Percentiles rank a stretch among this genome's conserved stretches.
These are phyloP conservation scores for Percina caprodes DNA, from an alignment of 2,113 vertebrate genomes.

Conservation along the genomic window DNA sequence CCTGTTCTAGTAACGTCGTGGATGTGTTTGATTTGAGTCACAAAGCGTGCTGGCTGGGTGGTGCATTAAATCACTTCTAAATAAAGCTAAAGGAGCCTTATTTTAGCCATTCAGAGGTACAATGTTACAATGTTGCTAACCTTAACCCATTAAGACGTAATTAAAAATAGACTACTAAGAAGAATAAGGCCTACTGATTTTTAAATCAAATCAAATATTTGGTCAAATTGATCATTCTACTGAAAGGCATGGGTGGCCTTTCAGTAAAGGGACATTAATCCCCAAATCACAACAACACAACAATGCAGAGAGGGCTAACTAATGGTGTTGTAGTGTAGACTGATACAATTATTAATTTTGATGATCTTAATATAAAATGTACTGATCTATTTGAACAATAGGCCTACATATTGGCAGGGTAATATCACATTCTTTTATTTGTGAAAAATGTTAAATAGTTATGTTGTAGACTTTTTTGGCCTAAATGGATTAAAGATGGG, in stretches of 20 bases:
- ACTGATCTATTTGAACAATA: background rate
- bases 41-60: background rate
- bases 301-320: conserved; percentile 3
- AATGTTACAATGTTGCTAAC: no score
- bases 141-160: background rate
- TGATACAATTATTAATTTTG: background rate
- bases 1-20: background rate
- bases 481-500: background rate
- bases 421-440: background rate
- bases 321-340: background rate
- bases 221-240: background rate
- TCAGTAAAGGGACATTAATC: background rate
- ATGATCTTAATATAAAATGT: background rate
- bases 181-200: background rate
- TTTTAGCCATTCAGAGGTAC: no score
- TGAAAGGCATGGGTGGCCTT: background rate
- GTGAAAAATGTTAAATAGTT: background rate
- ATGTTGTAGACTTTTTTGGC: background rate
- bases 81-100: no score
- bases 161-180: background rate
- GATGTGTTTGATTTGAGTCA: background rate
- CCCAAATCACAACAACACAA: background rate
- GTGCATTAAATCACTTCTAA: background rate
- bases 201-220: background rate
- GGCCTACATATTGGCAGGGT: background rate